Conservation (phyloP, 2,113 vertebrate species). For the Ophiodon elongatus region DNA sequence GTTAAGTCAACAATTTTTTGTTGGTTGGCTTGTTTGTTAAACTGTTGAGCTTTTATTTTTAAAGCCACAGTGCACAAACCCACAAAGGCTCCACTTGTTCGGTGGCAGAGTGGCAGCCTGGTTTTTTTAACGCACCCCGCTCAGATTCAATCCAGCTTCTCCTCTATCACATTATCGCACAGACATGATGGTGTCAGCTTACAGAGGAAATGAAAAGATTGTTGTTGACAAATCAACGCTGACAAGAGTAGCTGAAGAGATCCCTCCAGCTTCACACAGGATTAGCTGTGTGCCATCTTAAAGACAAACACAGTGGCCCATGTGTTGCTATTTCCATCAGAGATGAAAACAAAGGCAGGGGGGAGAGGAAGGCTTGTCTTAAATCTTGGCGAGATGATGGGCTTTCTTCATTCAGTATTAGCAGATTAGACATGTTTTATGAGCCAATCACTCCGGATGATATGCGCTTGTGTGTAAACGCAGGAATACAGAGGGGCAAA, state of each 20-base stretch:
- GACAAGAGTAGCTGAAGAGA: slow-evolving; percentile 80
- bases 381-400: slow-evolving; percentile 74
- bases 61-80: slow-evolving; percentile 59
- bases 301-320: slow-evolving; percentile 75
- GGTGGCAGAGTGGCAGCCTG: slow-evolving; percentile 44
- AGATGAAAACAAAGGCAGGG: slow-evolving; percentile 72
- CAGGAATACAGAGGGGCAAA: slow-evolving; percentile 36
- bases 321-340: slow-evolving; percentile 82
- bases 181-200: slow-evolving; percentile 78
- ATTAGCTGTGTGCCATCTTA: slow-evolving; percentile 79
- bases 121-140: slow-evolving; percentile 52
- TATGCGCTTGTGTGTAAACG: slow-evolving; percentile 50
- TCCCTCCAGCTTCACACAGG: slow-evolving; percentile 82
- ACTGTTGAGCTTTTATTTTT: slow-evolving; percentile 69
- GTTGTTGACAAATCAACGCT: slow-evolving; percentile 80
- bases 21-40: slow-evolving; percentile 59
- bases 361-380: slow-evolving; percentile 61
- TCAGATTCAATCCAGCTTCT: slow-evolving; percentile 68
- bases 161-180: slow-evolving; percentile 73
- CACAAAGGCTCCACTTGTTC: slow-evolving; percentile 60
- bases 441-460: slow-evolving; percentile 74
- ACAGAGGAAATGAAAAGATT: slow-evolving; percentile 82
- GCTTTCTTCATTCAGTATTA: slow-evolving; percentile 79
- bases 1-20: slow-evolving; percentile 69
- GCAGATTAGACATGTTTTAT: slow-evolving; percentile 81